Conservation (phyloP, 2,888 invertebrate species). For the Drosophila anomelani region DNA sequence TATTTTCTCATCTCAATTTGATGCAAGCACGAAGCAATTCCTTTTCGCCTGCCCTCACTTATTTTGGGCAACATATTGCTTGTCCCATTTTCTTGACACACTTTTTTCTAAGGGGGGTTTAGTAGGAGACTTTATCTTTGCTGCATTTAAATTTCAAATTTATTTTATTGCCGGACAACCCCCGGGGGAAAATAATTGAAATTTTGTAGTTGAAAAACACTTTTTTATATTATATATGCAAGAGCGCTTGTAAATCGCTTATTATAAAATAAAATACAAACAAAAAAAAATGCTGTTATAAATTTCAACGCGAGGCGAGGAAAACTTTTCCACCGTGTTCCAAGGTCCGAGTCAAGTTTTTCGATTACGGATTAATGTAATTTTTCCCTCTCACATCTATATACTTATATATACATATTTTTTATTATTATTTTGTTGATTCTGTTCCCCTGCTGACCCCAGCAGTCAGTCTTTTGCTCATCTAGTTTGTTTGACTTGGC, state of each 20-base stretch:
- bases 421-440: conserved; percentile 33
- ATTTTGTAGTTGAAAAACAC: conserved; percentile 77
- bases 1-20: conserved; percentile 80
- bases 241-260: conserved; percentile 74
- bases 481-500: conserved; percentile 66
- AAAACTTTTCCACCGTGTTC: conserved; percentile 60
- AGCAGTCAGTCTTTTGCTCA: conserved; percentile 26
- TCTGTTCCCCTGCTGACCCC: conserved; percentile 51
- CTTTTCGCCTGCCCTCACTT: conserved; percentile 36
- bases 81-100: conserved; percentile 52
- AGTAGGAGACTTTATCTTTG: conserved; percentile 28
- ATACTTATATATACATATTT: conserved; percentile 35
- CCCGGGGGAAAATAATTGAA: conserved; percentile 68
- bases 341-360: conserved; percentile 68
- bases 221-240: conserved; percentile 33
- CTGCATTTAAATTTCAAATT: conserved; percentile 78
- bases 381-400: conserved; percentile 62
- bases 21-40: conserved; percentile 50
- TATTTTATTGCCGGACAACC: conserved; percentile 65
- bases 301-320: conserved; percentile 54
- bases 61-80: conserved; percentile 68
- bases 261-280: conserved; percentile 52
- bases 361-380: conserved; percentile 82
- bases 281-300: conserved; percentile 47
- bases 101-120: background rate